These are phyloP conservation scores for Elaeidobius kamerunicus DNA, from an alignment of 2,888 invertebrate genomes.

Conservation along the genomic window DNA sequence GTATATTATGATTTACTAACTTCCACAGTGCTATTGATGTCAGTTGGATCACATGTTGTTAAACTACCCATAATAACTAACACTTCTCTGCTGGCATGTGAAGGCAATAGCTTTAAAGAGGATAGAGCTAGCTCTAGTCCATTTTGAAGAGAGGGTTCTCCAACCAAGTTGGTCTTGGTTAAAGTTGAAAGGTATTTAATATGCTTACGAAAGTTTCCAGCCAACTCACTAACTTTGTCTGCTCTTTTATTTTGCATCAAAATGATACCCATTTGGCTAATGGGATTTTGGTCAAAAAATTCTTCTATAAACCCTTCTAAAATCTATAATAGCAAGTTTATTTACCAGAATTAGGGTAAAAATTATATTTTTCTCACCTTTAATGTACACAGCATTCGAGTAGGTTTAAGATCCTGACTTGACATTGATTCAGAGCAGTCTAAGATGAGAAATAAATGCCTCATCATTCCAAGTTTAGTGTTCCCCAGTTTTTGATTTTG, in stretches of 20 bases:
- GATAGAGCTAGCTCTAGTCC: slow-evolving; percentile 84
- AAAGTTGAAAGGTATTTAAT: slow-evolving; percentile 65
- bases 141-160: slow-evolving; percentile 97
- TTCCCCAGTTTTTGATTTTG: slow-evolving; percentile 69
- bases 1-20: too few species aligned
- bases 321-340: slow-evolving; percentile 60
- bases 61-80: slow-evolving; percentile 89
- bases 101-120: slow-evolving; percentile 82
- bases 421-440: slow-evolving; percentile 95
- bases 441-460: slow-evolving; percentile 86
- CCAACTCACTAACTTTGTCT: slow-evolving; percentile 86
- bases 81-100: slow-evolving; percentile 93
- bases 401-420: slow-evolving; percentile 93
- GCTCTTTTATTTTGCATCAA: slow-evolving; percentile 90
- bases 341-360: too few species aligned
- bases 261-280: slow-evolving; percentile 94
- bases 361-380: slow-evolving; percentile 62
- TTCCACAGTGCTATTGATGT: slow-evolving; percentile 81
- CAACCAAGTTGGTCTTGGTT: slow-evolving; percentile 66
- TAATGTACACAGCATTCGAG: slow-evolving; percentile 78
- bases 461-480: slow-evolving; percentile 96
- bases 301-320: slow-evolving; percentile 92
- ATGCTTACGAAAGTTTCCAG: slow-evolving; percentile 82
- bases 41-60: slow-evolving; percentile 95
- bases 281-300: slow-evolving; percentile 98